A percentile compares a stretch with the other conserved stretches of the same genome.
Conservation (phyloP, 1,140 invertebrate species). For the Bathynomus jamesi region DNA sequence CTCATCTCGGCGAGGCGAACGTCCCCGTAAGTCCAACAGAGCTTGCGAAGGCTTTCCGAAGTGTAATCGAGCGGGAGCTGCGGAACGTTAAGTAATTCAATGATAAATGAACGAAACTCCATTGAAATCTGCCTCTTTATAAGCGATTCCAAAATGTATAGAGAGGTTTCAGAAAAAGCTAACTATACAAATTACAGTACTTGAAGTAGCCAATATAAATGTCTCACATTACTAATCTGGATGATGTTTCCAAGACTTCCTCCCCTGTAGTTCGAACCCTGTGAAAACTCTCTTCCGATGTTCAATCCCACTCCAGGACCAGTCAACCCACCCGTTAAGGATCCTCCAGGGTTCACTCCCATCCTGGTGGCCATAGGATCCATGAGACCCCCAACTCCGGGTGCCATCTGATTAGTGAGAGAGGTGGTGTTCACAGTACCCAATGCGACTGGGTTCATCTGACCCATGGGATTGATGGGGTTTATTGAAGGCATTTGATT, state of each 20-base stretch:
- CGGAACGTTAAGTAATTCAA: too few species aligned
- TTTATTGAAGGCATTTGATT: not conserved
- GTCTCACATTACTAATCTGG: not conserved
- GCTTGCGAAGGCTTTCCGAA: conserved; percentile 76
- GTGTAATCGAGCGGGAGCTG: conserved; percentile 65
- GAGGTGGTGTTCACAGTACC: not conserved
- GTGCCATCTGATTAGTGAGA: not conserved
- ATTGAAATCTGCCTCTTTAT: too few species aligned
- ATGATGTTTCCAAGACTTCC: not conserved
- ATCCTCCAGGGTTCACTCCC: not conserved
- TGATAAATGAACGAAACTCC: too few species aligned
- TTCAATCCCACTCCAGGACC: not conserved
- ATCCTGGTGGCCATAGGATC: not conserved
- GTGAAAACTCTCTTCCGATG: not conserved
- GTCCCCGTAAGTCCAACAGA: conserved; percentile 78
- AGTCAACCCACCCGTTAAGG: not conserved
- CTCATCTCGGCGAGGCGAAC: conserved; percentile 90
- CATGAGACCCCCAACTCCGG: not conserved
- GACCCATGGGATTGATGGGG: not conserved
- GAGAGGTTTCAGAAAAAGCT: too few species aligned
- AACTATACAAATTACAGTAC: too few species aligned
- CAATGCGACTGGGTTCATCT: not conserved
- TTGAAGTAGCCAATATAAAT: too few species aligned
- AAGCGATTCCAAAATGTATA: too few species aligned
- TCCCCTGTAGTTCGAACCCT: not conserved